Percentiles rank a stretch among this genome's conserved stretches.
phyloP scores from a whole-genome alignment of 2,797 vertebrate species.

The Streptopelia turtur region DNA sequence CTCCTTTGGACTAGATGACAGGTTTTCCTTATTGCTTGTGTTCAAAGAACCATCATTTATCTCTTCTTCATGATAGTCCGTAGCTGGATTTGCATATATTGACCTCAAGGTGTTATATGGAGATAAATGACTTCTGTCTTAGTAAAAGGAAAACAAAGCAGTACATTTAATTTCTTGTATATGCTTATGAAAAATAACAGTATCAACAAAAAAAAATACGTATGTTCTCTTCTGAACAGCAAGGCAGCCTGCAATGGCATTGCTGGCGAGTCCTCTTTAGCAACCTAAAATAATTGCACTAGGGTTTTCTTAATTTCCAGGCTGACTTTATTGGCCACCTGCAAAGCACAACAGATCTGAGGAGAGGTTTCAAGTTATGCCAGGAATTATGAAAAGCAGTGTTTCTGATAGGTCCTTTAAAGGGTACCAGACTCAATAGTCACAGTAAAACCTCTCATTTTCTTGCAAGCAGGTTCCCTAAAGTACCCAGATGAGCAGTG shows the following conservation, averaged over 20 bases:
- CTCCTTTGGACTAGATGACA: not conserved
- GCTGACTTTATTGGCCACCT: not conserved
- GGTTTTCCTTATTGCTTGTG: conserved; percentile 24
- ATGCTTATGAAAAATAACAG: not conserved
- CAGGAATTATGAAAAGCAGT: not conserved
- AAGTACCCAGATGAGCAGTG: not conserved
- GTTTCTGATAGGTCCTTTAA: not conserved
- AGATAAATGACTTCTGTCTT: conserved; percentile 43
- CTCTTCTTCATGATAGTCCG: conserved; percentile 31
- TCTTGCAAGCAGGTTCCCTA: not conserved
- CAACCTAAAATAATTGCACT: not conserved
- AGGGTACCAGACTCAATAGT: not conserved
- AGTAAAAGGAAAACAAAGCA: conserved; percentile 28
- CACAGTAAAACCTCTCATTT: not conserved
- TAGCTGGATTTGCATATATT: conserved; percentile 72
- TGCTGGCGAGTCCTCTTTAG: not conserved
- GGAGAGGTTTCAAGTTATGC: not conserved
- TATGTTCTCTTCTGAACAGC: not conserved
- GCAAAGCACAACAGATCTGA: not conserved
- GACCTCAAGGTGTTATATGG: conserved; percentile 60
- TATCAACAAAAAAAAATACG: not conserved
- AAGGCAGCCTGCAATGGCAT: not conserved
- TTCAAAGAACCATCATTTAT: conserved; percentile 59
- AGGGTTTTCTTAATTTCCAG: conserved; percentile 2
- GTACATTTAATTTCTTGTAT: not conserved